A percentile compares a stretch with the other conserved stretches of the same genome.
These are phyloP conservation scores for Drosophila sproati DNA, from an alignment of 1,140 invertebrate species.

Conservation along the genomic window DNA sequence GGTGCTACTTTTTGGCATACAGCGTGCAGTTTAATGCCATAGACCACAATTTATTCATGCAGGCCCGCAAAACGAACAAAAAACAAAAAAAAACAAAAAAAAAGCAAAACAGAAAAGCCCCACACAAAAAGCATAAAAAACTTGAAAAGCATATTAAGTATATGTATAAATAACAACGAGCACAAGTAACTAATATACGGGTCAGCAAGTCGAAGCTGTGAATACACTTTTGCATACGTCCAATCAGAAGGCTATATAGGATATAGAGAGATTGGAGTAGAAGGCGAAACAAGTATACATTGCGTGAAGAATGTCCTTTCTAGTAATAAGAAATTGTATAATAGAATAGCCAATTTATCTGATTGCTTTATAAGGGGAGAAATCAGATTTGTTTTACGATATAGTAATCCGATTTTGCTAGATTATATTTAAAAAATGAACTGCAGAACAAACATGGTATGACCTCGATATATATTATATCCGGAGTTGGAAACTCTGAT, in stretches of 20 bases:
- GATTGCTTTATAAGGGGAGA: too few species aligned
- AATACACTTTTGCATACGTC: not conserved
- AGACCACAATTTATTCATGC: slow-evolving; percentile 52
- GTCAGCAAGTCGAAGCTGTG: not conserved
- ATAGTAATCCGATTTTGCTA: too few species aligned
- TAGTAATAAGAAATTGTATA: too few species aligned
- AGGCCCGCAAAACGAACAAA: slow-evolving; percentile 11
- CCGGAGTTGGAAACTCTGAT: not conserved
- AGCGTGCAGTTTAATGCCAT: slow-evolving; percentile 47
- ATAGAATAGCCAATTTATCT: too few species aligned
- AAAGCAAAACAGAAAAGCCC: not conserved
- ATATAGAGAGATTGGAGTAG: not conserved
- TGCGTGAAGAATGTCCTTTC: too few species aligned
- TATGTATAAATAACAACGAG: not conserved
- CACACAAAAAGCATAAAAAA: slow-evolving; percentile 8
- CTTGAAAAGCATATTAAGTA: slow-evolving; percentile 4
- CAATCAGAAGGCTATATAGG: not conserved
- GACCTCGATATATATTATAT: too few species aligned
- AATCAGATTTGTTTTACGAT: too few species aligned
- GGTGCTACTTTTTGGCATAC: slow-evolving; percentile 57
- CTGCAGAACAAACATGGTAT: too few species aligned
- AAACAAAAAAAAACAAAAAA: not conserved
- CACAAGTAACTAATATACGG: not conserved
- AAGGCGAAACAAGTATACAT: too few species aligned
- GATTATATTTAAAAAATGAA: too few species aligned